Percentiles rank a stretch among this genome's conserved stretches.
These are phyloP conservation scores for Colletes collaris DNA, from an alignment of 2,888 invertebrate genomes.

Conservation along the genomic window DNA sequence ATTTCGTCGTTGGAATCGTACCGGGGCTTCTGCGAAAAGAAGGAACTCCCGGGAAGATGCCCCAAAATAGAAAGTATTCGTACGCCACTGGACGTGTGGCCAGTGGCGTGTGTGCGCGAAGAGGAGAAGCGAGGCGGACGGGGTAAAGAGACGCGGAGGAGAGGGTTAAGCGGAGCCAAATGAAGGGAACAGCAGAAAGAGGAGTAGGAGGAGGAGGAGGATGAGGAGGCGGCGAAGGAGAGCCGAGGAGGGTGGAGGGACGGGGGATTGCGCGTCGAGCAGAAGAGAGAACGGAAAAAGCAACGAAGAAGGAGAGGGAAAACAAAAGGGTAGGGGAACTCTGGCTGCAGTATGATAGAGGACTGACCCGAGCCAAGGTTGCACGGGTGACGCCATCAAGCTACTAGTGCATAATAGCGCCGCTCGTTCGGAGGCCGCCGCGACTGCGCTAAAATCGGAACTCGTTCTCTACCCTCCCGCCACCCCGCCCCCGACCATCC, in stretches of 20 bases:
- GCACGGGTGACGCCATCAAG: constrained; percentile 82
- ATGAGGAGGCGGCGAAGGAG: constrained; percentile 25
- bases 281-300: constrained; percentile 39
- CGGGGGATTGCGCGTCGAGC: constrained; percentile 27
- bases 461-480: constrained; percentile 62
- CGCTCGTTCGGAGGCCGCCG: constrained; percentile 74
- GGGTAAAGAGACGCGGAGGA: constrained; percentile 15
- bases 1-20: constrained; percentile 31
- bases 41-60: constrained; percentile 45
- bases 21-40: constrained; percentile 22
- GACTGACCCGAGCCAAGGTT: constrained; percentile 83
- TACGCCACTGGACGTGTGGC: constrained; percentile 65
- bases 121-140: constrained; percentile 20
- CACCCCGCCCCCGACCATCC: constrained; percentile 3
- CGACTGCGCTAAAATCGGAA: constrained; percentile 76
- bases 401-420: constrained; percentile 82
- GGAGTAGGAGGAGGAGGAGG: constrained; percentile 30
- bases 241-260: neutral
- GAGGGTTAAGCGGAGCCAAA: constrained; percentile 30
- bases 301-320: constrained; percentile 53
- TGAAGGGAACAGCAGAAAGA: constrained; percentile 39
- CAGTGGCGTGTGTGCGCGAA: constrained; percentile 46
- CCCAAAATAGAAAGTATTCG: constrained; percentile 63
- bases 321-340: constrained; percentile 67
- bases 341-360: constrained; percentile 81